Percentiles rank a stretch among this genome's conserved stretches.
Conservation (phyloP, 2,888 invertebrate species). For the Sycophila texana region DNA sequence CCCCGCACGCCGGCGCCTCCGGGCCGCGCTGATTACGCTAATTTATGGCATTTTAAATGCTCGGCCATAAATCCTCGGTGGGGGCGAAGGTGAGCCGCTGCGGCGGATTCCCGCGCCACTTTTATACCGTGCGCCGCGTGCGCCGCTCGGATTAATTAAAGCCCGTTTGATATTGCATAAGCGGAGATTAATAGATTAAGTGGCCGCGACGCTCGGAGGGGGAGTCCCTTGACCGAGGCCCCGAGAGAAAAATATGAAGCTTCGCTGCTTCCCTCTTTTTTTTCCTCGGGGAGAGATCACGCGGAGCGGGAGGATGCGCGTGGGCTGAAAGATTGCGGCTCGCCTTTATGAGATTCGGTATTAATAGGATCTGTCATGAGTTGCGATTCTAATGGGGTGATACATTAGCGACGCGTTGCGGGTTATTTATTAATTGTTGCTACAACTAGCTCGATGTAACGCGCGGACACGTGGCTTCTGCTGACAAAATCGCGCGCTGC, state of each 20-base stretch:
- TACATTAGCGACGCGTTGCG: not conserved
- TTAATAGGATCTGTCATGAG: not conserved
- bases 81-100: not conserved
- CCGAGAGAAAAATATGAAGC: not conserved
- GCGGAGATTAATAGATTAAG: conserved; percentile 33
- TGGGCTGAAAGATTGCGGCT: no score
- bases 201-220: not conserved
- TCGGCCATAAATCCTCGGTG: conserved; percentile 16
- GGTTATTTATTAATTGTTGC: not conserved
- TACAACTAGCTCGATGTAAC: no score
- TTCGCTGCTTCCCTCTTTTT: not conserved
- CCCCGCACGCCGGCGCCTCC: no score
- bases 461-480: no score
- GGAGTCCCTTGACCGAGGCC: not conserved
- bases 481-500: no score
- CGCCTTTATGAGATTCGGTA: not conserved
- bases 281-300: not conserved
- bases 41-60: conserved; percentile 50
- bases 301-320: not conserved
- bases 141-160: conserved; percentile 36
- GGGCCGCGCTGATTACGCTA: conserved; percentile 33
- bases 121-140: not conserved
- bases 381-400: not conserved
- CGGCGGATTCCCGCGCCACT: conserved; percentile 9
- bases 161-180: conserved; percentile 1